Conservation (phyloP, 2,113 vertebrate genomes). For the Nannospalax galili region DNA sequence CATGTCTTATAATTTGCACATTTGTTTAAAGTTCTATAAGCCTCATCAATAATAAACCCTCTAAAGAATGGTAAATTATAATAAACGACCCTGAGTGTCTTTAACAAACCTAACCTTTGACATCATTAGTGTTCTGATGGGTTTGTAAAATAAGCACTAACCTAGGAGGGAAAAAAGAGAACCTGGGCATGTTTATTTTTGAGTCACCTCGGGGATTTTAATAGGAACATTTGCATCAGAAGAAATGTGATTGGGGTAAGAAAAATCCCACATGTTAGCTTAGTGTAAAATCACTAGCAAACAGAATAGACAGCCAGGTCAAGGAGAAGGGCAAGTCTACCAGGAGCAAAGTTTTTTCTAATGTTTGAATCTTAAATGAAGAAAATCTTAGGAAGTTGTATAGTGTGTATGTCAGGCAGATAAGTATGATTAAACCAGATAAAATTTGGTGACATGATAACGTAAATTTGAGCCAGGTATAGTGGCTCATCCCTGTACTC, state of each 20-base stretch:
- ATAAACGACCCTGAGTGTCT: slow-evolving; percentile 76
- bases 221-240: slow-evolving; percentile 56
- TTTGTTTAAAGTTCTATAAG: slow-evolving; percentile 65
- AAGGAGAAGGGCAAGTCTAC: not conserved
- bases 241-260: slow-evolving; percentile 23
- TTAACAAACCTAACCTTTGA: slow-evolving; percentile 83
- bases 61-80: slow-evolving; percentile 82
- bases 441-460: not conserved
- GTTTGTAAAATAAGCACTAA: slow-evolving; percentile 67
- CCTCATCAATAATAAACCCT: slow-evolving; percentile 80
- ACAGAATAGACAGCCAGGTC: not conserved
- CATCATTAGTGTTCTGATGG: slow-evolving; percentile 80
- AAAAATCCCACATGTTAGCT: slow-evolving; percentile 17
- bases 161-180: not conserved
- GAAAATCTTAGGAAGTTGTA: not conserved
- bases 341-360: not conserved
- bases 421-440: not conserved
- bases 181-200: slow-evolving; percentile 23
- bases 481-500: not conserved
- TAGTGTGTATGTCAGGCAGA: not conserved
- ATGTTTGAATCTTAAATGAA: not conserved
- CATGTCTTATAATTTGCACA: slow-evolving; percentile 51
- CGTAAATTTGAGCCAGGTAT: not conserved
- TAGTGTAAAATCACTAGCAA: not conserved
- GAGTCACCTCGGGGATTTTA: slow-evolving; percentile 40